Evolutionary conservation across 2,797 vertebrate genomes (phyloP).

Genomic region (Sebastes paucispinis): DNA sequence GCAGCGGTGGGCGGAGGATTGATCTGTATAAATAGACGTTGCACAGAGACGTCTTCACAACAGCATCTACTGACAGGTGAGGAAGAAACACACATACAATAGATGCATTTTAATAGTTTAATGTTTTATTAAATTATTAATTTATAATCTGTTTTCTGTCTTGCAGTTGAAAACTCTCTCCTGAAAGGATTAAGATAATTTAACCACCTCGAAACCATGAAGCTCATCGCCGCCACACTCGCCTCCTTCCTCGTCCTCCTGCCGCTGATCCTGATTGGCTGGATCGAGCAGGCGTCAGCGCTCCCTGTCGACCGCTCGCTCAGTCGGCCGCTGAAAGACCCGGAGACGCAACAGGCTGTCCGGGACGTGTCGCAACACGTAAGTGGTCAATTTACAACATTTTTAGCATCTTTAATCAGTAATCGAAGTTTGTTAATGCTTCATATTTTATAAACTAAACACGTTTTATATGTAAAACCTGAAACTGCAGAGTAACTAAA

Average conservation of each 20-base stretch:
- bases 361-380: slow-evolving; percentile 44
- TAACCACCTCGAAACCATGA: slow-evolving; percentile 37
- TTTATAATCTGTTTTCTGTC: background rate
- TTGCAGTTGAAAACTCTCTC: slow-evolving; percentile 23
- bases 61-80: slow-evolving; percentile 55
- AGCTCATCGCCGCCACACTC: background rate
- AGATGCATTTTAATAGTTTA: background rate
- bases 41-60: slow-evolving; percentile 15
- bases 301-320: background rate
- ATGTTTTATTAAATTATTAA: background rate
- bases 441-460: background rate
- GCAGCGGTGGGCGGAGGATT: slow-evolving; percentile 53
- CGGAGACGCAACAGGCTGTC: background rate
- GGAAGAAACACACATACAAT: background rate
- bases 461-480: background rate
- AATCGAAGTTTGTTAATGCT: background rate
- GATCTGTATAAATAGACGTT: slow-evolving; percentile 53
- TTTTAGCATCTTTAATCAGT: background rate
- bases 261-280: slow-evolving; percentile 63
- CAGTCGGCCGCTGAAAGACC: slow-evolving; percentile 28
- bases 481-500: background rate
- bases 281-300: slow-evolving; percentile 1
- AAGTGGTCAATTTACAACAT: background rate
- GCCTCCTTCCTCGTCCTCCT: slow-evolving; percentile 28
- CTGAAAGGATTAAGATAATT: background rate